These are phyloP conservation scores for Aphodius granarius DNA, from an alignment of 2,888 invertebrate species.

Conservation along the genomic window DNA sequence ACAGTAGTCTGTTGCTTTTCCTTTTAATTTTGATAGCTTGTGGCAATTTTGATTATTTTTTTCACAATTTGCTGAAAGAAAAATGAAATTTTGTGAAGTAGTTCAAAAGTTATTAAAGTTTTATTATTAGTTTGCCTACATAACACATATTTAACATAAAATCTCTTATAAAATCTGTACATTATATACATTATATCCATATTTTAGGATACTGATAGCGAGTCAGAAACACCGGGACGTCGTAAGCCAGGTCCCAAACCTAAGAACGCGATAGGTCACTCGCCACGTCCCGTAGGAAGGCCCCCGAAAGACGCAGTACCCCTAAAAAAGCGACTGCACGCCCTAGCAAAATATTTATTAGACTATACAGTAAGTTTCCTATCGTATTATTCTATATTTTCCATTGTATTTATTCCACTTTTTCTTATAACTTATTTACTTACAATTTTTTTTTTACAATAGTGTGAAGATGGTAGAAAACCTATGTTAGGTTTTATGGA, in stretches of 20 bases:
- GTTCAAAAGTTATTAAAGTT: too few relatives aligned
- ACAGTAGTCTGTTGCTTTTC: too few relatives aligned
- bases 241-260: conserved; percentile 46
- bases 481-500: conserved; percentile 94
- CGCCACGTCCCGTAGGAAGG: conserved; percentile 44
- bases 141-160: neutral
- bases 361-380: conserved; percentile 63
- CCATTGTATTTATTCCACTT: too few relatives aligned
- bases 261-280: conserved; percentile 33
- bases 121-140: too few relatives aligned
- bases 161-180: neutral
- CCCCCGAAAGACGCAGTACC: conserved; percentile 56
- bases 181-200: conserved; percentile 12
- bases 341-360: conserved; percentile 74
- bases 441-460: conserved; percentile 32
- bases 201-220: conserved; percentile 56
- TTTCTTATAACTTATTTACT: too few relatives aligned
- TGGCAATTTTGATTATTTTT: too few relatives aligned
- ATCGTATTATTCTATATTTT: neutral
- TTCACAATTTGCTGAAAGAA: too few relatives aligned
- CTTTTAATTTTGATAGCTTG: too few relatives aligned
- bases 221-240: conserved; percentile 52
- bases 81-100: too few relatives aligned
- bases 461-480: conserved; percentile 77
- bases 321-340: conserved; percentile 78